Conservation (phyloP, 2,888 invertebrate genomes). For the Dryobotodes eremita region DNA sequence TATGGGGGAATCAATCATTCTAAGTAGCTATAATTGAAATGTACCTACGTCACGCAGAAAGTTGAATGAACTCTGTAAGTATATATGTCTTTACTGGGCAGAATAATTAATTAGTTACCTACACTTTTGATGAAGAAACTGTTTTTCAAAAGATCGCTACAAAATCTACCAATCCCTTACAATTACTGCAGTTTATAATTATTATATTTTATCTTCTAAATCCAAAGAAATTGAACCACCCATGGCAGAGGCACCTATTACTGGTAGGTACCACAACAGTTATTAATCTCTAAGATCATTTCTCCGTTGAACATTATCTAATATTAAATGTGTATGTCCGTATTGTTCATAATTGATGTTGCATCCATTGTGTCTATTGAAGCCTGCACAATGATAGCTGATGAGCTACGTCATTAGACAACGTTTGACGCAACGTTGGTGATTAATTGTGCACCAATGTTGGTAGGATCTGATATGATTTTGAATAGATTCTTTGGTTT, state of each 20-base stretch:
- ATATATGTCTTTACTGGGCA: neutral
- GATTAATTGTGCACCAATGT: constrained; percentile 52
- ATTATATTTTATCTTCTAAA: neutral
- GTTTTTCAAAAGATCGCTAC: neutral
- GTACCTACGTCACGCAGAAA: neutral
- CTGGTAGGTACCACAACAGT: constrained; percentile 22
- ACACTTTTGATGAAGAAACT: neutral
- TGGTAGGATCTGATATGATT: constrained; percentile 35
- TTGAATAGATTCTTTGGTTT: constrained; percentile 12
- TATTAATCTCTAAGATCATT: constrained; percentile 55
- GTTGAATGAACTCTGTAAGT: neutral
- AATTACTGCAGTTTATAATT: neutral
- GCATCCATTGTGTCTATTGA: constrained; percentile 58
- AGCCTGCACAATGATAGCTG: constrained; percentile 56
- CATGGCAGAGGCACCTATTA: neutral
- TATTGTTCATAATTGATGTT: constrained; percentile 63
- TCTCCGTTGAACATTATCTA: constrained; percentile 50
- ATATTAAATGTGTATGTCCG: constrained; percentile 53
- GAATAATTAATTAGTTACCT: neutral
- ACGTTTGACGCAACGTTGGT: constrained; percentile 43
- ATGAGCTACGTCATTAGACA: constrained; percentile 57
- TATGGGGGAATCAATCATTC: neutral
- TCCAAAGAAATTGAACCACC: neutral
- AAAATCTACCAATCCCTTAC: neutral
- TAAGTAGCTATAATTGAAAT: neutral